Percentiles rank a stretch among this genome's conserved stretches.
Conservation (phyloP, 2,888 invertebrate genomes). For the Lacanobia oleracea region DNA sequence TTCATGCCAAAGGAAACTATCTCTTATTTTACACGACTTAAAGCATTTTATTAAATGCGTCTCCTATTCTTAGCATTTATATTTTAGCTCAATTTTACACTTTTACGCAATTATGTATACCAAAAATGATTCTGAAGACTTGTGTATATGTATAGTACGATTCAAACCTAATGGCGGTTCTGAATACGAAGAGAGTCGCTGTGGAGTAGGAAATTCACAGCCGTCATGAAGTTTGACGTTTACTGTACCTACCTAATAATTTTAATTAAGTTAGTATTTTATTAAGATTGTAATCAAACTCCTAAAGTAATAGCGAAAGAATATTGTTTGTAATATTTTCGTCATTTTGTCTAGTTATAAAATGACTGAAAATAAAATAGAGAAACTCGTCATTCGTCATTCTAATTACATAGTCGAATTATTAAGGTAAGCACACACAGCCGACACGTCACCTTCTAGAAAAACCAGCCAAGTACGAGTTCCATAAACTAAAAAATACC, state of each 20-base stretch:
- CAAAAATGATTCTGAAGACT: slow-evolving; percentile 39
- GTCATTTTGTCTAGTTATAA: slow-evolving; percentile 5
- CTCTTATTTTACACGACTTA: slow-evolving; percentile 20
- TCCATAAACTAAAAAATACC: no score
- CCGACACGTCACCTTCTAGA: no score
- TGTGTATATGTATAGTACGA: neutral
- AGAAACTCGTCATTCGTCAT: no score
- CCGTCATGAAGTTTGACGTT: neutral
- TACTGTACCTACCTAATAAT: neutral
- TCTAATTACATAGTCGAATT: no score
- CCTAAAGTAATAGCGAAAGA: neutral
- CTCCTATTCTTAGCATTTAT: slow-evolving; percentile 51
- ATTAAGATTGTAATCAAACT: neutral
- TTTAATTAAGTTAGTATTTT: neutral
- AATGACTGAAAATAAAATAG: neutral
- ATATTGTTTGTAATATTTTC: slow-evolving; percentile 1
- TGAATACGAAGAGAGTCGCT: neutral
- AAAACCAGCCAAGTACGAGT: no score
- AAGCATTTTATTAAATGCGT: slow-evolving; percentile 36
- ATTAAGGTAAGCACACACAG: no score
- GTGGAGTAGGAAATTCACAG: neutral
- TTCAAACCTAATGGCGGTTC: neutral
- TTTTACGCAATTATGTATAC: slow-evolving; percentile 13
- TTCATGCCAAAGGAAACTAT: slow-evolving; percentile 68
- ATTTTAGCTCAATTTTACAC: slow-evolving; percentile 58